phyloP scores from a whole-genome alignment of 2,888 invertebrate species.

The Villa cingulata region DNA sequence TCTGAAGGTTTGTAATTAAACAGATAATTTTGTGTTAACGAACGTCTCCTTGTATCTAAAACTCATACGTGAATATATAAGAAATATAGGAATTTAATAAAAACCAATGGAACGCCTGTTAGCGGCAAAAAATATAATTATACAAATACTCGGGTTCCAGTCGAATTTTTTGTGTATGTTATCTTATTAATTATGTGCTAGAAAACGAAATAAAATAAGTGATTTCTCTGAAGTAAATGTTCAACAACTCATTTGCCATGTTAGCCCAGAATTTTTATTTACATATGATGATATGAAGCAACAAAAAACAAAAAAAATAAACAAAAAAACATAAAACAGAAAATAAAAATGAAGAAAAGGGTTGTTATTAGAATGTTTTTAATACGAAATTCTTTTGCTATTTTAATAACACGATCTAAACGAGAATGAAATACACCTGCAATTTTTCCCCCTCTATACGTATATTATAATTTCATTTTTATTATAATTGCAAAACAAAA shows the following conservation, averaged over 20 bases:
- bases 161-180: not conserved
- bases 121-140: conserved; percentile 11
- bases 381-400: no score
- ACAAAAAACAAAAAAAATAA: no score
- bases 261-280: no score
- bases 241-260: no score
- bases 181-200: conserved; percentile 13
- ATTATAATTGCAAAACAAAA: not conserved
- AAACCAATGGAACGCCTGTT: conserved; percentile 14
- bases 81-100: conserved; percentile 13
- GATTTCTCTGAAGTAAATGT: no score
- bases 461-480: not conserved
- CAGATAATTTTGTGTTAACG: not conserved
- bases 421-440: no score
- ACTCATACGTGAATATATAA: not conserved
- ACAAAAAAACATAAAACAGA: no score
- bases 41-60: not conserved
- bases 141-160: conserved; percentile 11
- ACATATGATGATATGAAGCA: no score
- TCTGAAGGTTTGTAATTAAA: conserved; percentile 8
- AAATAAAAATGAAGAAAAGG: conserved; percentile 9
- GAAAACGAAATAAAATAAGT: no score
- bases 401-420: conserved; percentile 1
- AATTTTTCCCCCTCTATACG: conserved; percentile 7
- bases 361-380: not conserved